Evolutionary conservation across 1,140 invertebrate species (phyloP), one percentile per base, ranked within the genome.

Genomic region (Lerema accius): DNA sequence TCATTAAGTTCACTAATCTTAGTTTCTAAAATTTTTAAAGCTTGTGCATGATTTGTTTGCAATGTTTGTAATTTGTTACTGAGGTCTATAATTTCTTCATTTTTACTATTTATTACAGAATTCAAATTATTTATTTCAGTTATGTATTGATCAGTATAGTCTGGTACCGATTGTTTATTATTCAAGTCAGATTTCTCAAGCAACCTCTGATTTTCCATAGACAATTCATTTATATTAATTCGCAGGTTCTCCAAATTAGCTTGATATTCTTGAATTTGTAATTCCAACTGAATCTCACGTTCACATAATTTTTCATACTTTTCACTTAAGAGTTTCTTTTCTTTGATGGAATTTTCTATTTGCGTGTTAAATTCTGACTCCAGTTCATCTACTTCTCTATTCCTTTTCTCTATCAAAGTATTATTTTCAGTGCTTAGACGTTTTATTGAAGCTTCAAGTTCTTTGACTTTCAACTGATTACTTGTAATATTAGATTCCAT

Each of bases 331-430:
- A 67, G 67, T 84, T 85, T 94, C 86, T 81, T 90, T 76, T 94
- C 92, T 67, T 90, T 89, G 17, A 92, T 83, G 28, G 93, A 71
- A 32, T 92, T 91, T 71, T 93, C 90, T 55, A 94, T 90, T 78
- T 94, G 94, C n/a, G 81, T 85, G 65, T 92, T 93, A 56, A 94
- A 90, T 70, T 94, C 93, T 19, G 82, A 78, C 73, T 94, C 93
- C 40, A 93, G 76, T 67, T 93, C 92, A 65, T 94, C 93, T 39
- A 93, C 89, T 56, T 94, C 93, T 10, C 77, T 87, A 35, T 89
- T 86, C 68, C 92, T 93, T 51, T 90, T 84, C 3, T 84, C 79
- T 65, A 93, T 64, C 45, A 92, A 84, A 26, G 82, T 79, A 67
- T 92, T 92, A 77, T 92, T 91, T 19, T 93, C 92, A 32, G 86